Conservation (phyloP, 2,888 invertebrate genomes). For the Cartodere bifasciata region DNA sequence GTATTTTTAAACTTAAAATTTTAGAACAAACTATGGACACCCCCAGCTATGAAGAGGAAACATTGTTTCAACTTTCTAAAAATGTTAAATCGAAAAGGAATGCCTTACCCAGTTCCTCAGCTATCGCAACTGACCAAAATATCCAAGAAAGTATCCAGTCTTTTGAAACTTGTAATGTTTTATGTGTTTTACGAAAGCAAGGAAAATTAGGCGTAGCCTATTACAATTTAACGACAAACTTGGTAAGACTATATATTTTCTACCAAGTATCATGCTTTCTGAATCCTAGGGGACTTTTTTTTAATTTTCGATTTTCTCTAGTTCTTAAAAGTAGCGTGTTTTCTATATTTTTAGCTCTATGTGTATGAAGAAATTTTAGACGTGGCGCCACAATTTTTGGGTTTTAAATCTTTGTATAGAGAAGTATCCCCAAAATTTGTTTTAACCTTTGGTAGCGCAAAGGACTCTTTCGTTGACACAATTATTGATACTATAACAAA, state of each 20-base stretch:
- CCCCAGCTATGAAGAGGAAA: too few relatives aligned
- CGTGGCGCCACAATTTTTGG: conserved; percentile 45
- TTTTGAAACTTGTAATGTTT: conserved; percentile 38
- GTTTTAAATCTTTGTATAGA: conserved; percentile 44
- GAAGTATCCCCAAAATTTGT: conserved; percentile 47
- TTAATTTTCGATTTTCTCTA: too few relatives aligned
- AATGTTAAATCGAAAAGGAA: too few relatives aligned
- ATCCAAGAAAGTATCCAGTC: too few relatives aligned
- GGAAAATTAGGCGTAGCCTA: conserved; percentile 62
- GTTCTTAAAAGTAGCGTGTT: conserved; percentile 9
- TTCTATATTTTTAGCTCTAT: conserved; percentile 37
- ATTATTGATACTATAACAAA: conserved; percentile 21
- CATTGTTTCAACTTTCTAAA: too few relatives aligned
- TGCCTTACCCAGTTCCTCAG: too few relatives aligned
- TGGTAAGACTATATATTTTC: conserved; percentile 33
- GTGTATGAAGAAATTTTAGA: conserved; percentile 58
- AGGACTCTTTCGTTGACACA: conserved; percentile 37
- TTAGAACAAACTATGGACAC: too few relatives aligned
- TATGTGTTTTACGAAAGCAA: conserved; percentile 51
- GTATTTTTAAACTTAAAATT: too few relatives aligned
- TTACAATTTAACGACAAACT: conserved; percentile 51
- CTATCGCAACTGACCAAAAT: too few relatives aligned
- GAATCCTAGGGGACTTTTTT: too few relatives aligned
- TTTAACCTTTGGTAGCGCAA: conserved; percentile 41
- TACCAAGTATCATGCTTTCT: too few relatives aligned